Evolutionary conservation across 2,113 vertebrate genomes (phyloP), one percentile per base, ranked within the genome.

Genomic region (Pithys albifrons): DNA sequence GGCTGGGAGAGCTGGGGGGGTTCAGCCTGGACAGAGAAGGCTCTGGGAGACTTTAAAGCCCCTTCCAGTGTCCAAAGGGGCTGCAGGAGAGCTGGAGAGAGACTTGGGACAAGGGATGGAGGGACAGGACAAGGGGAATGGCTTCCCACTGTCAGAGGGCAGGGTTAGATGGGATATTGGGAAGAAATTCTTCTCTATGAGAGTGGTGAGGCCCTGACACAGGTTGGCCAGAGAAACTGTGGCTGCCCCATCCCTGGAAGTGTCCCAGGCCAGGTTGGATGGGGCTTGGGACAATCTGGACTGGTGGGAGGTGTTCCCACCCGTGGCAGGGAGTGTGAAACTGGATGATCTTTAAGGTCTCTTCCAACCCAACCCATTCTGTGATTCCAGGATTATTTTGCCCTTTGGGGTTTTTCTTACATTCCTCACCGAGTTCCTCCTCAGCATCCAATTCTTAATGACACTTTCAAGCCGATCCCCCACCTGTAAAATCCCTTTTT

Each of bases 201-300:
- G 14, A 11, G 11, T 27, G 54, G 0, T 0, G 9, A 57, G n/a
- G 23, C n/a, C 45, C 51, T 49, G 43, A 12, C 19, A 57, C 19
- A 75, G n/a, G 18, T 0, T 58, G 43, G 7, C 29, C 43, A 37
- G 31, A 37, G 54, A 2, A 59, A 37, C 46, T 86, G 54, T 29
- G 51, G 59, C 31, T 69, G 33, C 22, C 14, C 9, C 72, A 39
- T 54, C 48, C 39, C 65, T 70, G 65, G 33, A 0, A 70, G 12
- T 46, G 28, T 8, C 2, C 73, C 3, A 86, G 37, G 37, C 16
- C 45, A 45, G 33, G 46, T 0, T 70, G 33, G 54, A 45, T 0
- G 0, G 46, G 25, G 2, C 27, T 59, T 51, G 28, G 70, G n/a
- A 10, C 61, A 59, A 0, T 28, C 46, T n/a, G 45, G 52, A 7